A percentile compares a stretch with the other conserved stretches of the same genome.
Conservation (phyloP, 1,140 invertebrate genomes). For the Reticulitermes speratus region DNA sequence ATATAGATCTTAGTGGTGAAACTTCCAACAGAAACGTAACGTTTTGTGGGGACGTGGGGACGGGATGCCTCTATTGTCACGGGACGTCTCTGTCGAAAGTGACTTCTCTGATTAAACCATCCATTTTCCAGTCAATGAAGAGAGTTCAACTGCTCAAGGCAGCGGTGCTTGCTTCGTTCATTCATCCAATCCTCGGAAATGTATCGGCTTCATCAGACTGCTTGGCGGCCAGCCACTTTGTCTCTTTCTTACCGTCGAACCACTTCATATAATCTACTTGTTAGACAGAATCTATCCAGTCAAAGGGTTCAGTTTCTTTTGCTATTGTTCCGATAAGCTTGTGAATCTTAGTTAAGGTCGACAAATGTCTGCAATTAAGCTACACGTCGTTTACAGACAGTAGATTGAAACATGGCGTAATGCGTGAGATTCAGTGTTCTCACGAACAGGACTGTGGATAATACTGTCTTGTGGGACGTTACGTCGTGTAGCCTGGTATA, state of each 20-base stretch:
- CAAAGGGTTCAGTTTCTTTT: no score
- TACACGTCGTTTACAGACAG: no score
- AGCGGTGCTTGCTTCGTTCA: not conserved
- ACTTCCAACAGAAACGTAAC: constrained; percentile 6
- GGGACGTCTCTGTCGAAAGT: not conserved
- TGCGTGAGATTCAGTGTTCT: no score
- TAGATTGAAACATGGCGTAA: no score
- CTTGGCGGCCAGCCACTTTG: not conserved
- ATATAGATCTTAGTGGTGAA: not conserved
- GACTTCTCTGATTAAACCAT: not conserved
- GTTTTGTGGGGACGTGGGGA: not conserved
- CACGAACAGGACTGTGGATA: no score
- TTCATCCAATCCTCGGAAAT: not conserved
- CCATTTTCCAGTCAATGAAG: not conserved
- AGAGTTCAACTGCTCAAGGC: not conserved
- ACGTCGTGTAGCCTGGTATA: no score
- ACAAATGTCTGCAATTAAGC: no score
- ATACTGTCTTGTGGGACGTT: no score
- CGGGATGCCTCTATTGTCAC: not conserved
- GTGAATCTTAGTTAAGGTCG: no score
- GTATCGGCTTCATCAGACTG: not conserved
- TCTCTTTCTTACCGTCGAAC: not conserved
- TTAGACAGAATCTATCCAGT: not conserved
- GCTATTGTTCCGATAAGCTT: no score
- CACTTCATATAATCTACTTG: not conserved